Evolutionary conservation across 2,113 vertebrate genomes (phyloP).

Genomic region (Rhipidura dahli): DNA sequence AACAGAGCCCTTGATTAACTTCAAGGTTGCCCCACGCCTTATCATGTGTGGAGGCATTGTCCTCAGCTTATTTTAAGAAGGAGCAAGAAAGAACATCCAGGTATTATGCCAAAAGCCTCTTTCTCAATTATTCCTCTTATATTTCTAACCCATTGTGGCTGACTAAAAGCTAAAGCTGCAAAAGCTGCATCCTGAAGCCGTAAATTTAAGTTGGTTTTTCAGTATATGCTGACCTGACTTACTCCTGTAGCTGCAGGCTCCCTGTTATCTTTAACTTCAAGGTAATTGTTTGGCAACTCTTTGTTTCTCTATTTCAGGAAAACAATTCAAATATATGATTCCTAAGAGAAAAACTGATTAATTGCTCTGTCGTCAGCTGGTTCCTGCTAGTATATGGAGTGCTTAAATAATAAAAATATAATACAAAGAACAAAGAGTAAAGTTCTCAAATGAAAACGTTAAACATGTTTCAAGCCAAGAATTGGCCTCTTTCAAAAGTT

Average conservation of each 20-base stretch:
- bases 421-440: constrained; percentile 6
- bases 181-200: neutral
- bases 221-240: constrained; percentile 22
- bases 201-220: constrained; percentile 24
- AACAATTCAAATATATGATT: neutral
- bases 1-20: constrained; percentile 1
- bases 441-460: neutral
- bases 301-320: constrained; percentile 2
- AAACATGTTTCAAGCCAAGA: neutral
- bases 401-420: constrained; percentile 4
- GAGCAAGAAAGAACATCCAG: constrained; percentile 35
- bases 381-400: neutral
- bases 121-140: constrained; percentile 23
- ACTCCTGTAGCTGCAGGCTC: neutral
- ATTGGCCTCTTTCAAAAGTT: neutral
- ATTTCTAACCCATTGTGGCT: constrained; percentile 16
- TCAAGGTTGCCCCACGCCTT: neutral
- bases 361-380: constrained; percentile 20
- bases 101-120: constrained; percentile 47
- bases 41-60: constrained; percentile 15
- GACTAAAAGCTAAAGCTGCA: constrained; percentile 30
- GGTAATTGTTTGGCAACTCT: neutral
- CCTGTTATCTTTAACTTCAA: constrained; percentile 19
- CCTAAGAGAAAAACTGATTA: neutral
- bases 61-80: constrained; percentile 35